Evolutionary conservation across 2,113 vertebrate species (phyloP).

Genomic region (Coptodon bakossiorum): DNA sequence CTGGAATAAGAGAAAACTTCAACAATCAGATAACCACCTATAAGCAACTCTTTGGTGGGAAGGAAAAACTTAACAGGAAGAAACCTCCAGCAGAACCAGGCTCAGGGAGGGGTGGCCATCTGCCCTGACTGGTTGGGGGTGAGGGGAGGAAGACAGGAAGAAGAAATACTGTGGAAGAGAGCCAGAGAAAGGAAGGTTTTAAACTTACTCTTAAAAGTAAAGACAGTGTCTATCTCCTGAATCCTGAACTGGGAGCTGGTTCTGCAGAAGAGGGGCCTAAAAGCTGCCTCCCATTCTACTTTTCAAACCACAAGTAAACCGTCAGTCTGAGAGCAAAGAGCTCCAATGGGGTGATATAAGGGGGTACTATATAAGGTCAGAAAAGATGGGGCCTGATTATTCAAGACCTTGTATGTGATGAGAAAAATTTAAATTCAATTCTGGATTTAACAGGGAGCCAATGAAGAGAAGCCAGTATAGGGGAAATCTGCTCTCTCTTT

Average conservation of each 20-base stretch:
- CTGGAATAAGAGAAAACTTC: background rate
- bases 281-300: background rate
- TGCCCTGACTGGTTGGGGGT: rapidly evolving
- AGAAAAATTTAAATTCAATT: background rate
- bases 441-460: background rate
- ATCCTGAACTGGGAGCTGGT: too few species aligned
- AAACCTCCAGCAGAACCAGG: background rate
- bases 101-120: background rate
- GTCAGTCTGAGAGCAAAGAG: background rate
- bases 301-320: background rate
- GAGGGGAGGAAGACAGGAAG: background rate
- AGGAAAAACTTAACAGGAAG: background rate
- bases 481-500: background rate
- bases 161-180: background rate
- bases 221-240: too few species aligned
- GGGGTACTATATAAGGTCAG: background rate
- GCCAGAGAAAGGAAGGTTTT: background rate
- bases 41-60: background rate
- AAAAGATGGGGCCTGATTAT: background rate
- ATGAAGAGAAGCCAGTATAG: background rate
- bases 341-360: background rate
- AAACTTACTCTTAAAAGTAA: background rate
- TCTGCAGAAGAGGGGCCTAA: too few species aligned
- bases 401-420: background rate
- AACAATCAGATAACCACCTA: background rate